phyloP scores from a whole-genome alignment of 2,797 vertebrate species.

The Ctenochaetus hawaiiensis region DNA sequence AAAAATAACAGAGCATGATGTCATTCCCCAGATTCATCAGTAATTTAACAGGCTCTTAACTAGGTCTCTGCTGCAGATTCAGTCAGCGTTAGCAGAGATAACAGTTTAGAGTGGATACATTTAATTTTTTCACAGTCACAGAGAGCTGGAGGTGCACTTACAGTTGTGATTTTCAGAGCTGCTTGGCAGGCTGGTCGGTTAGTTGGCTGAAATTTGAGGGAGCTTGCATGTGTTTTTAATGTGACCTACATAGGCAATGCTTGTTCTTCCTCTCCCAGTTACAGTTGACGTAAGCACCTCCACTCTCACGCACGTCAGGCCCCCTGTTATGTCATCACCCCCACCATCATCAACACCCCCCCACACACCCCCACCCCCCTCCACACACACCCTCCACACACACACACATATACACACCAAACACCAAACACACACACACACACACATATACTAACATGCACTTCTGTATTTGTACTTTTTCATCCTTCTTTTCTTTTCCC shows the following conservation, averaged over 20 bases:
- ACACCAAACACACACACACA: too few species aligned
- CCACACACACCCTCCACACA: too few species aligned
- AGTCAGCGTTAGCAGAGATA: slow-evolving; percentile 23
- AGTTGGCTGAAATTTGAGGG: slow-evolving; percentile 65
- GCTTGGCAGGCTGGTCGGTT: slow-evolving; percentile 46
- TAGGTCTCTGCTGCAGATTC: slow-evolving; percentile 27
- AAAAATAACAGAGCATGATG: slow-evolving; percentile 16
- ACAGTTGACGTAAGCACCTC: slow-evolving; percentile 84
- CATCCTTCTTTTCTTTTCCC: slow-evolving; percentile 25
- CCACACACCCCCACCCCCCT: not conserved
- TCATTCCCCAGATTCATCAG: slow-evolving; percentile 42
- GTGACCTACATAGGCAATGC: slow-evolving; percentile 84
- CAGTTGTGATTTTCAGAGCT: slow-evolving; percentile 44
- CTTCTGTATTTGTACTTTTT: slow-evolving; percentile 27
- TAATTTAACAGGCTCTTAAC: slow-evolving; percentile 47
- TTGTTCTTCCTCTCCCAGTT: slow-evolving; percentile 81
- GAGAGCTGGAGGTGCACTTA: slow-evolving; percentile 13
- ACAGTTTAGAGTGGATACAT: not conserved
- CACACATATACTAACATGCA: too few species aligned
- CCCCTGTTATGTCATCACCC: slow-evolving; percentile 79
- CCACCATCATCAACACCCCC: slow-evolving; percentile 10
- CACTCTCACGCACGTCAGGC: slow-evolving; percentile 65
- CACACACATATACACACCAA: too few species aligned
- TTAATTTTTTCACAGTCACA: slow-evolving; percentile 7
- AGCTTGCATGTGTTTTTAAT: slow-evolving; percentile 81